A percentile compares a stretch with the other conserved stretches of the same genome.
These are phyloP conservation scores for Pipistrellus pipistrellus DNA, from an alignment of 2,797 vertebrate genomes.

Conservation along the genomic window DNA sequence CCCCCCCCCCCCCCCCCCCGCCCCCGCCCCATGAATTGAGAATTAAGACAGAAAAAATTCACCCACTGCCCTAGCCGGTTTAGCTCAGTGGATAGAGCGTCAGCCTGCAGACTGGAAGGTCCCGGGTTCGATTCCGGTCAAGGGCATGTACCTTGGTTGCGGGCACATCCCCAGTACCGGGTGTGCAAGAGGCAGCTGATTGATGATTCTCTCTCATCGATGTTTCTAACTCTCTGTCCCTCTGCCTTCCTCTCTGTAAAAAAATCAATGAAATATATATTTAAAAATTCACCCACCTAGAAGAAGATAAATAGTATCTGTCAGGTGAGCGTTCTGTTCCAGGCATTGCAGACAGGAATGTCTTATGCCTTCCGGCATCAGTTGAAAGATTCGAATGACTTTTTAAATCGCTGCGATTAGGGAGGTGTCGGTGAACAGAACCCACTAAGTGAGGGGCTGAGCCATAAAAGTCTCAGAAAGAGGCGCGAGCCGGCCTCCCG, in stretches of 20 bases:
- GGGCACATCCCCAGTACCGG: no score
- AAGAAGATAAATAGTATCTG: conserved; percentile 30
- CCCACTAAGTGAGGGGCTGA: not conserved
- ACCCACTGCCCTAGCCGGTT: no score
- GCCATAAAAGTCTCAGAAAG: conserved; percentile 41
- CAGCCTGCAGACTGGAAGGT: no score
- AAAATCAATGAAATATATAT: no score
- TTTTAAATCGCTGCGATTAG: conserved; percentile 39
- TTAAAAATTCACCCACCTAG: not conserved
- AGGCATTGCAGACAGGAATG: not conserved
- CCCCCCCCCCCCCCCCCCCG: not conserved
- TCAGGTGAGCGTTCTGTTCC: conserved; percentile 14
- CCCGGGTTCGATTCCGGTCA: no score
- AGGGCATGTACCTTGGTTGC: no score
- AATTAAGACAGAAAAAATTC: not conserved
- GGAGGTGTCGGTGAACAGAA: conserved; percentile 54
- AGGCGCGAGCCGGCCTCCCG: not conserved
- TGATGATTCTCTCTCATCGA: no score
- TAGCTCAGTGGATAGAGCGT: no score
- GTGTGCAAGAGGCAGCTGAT: no score
- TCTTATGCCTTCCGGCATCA: not conserved
- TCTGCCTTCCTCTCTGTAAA: no score
- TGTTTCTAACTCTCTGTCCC: no score
- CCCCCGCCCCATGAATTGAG: not conserved
- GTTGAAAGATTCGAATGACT: conserved; percentile 22